Evolutionary conservation across 2,797 vertebrate species (phyloP).

Genomic region (Steatocranus sp.): DNA sequence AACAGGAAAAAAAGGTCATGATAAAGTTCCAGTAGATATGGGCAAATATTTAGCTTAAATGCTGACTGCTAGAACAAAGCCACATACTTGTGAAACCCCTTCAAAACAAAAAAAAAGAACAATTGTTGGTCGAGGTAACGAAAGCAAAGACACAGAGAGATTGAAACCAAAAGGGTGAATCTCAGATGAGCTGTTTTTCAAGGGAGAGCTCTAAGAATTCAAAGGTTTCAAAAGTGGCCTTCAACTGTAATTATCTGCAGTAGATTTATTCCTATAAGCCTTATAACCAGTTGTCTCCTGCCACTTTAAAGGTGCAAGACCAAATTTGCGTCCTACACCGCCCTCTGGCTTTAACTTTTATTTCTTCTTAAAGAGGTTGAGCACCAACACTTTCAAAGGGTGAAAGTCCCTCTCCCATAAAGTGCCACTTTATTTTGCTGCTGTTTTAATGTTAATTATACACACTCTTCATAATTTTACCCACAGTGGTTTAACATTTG

Average conservation of each 20-base stretch:
- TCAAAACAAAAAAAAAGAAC: background rate
- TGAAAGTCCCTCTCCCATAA: background rate
- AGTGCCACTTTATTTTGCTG: background rate
- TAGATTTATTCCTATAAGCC: background rate
- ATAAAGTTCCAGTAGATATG: background rate
- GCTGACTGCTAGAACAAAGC: background rate
- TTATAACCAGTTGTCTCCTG: background rate
- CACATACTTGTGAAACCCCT: background rate
- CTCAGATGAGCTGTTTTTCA: background rate
- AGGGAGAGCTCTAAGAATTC: background rate
- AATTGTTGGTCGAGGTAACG: fast-evolving
- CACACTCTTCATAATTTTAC: background rate
- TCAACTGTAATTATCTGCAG: background rate
- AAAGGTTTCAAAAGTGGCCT: background rate
- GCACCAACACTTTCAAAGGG: background rate
- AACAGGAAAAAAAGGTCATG: background rate
- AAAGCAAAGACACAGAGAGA: background rate
- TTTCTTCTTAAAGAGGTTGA: background rate
- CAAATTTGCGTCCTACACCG: background rate
- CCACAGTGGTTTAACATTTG: background rate
- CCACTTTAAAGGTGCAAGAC: background rate
- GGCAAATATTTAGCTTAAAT: background rate
- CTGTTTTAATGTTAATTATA: background rate
- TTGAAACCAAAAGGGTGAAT: background rate
- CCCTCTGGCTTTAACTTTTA: background rate